These are phyloP conservation scores for Nomada lathburiana DNA, from an alignment of 2,888 invertebrate genomes.

Conservation along the genomic window DNA sequence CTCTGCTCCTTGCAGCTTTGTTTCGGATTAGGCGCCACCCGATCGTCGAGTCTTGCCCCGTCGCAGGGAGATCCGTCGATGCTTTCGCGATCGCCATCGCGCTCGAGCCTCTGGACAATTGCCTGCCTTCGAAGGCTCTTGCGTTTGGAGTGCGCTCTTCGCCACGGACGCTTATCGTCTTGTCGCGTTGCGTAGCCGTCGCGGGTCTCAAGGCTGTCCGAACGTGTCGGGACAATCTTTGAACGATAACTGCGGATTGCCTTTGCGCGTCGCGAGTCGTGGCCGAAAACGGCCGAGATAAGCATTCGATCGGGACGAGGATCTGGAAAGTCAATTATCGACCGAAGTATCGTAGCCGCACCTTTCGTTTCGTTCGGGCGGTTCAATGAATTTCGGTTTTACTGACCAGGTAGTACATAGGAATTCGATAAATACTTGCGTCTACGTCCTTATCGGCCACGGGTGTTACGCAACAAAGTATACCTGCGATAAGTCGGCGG, in stretches of 20 bases:
- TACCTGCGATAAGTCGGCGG: conserved; percentile 37
- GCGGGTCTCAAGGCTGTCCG: not conserved
- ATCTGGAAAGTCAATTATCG: conserved; percentile 52
- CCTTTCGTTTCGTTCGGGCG: conserved; percentile 29
- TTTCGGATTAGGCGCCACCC: not conserved
- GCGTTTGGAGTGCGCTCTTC: not conserved
- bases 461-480: conserved; percentile 51
- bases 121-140: no score
- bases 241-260: not conserved
- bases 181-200: not conserved
- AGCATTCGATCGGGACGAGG: not conserved
- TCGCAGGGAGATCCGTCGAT: no score
- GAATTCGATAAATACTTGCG: conserved; percentile 51
- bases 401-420: conserved; percentile 19
- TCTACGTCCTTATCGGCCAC: conserved; percentile 45
- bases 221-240: not conserved
- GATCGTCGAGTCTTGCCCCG: not conserved
- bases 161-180: not conserved
- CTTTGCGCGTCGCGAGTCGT: not conserved
- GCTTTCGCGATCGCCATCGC: no score
- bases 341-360: conserved; percentile 25
- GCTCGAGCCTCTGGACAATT: no score
- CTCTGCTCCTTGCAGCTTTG: not conserved
- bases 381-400: conserved; percentile 54
- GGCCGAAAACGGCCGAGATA: conserved; percentile 11